Evolutionary conservation across 2,888 invertebrate genomes (phyloP), one percentile per base, ranked within the genome.

Genomic region (Podabrus alpinus): DNA sequence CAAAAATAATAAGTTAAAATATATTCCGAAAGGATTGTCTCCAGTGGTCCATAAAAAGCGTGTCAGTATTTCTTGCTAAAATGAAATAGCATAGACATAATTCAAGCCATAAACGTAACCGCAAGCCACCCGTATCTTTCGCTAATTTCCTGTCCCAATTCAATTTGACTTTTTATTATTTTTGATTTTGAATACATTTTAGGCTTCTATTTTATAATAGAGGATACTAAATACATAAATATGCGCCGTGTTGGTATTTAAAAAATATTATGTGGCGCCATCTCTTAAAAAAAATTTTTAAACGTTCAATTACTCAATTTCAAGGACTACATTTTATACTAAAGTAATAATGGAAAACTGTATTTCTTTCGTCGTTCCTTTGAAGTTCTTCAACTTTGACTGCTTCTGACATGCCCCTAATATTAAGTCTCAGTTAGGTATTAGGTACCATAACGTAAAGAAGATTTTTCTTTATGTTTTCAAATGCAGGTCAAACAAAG

Each of bases 161-260:
- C 79, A 81, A 80, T 80, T 81, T 80, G 78, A 80, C 80, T 78
- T 81, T 81, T 79, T 79, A 77, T 79, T 79, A 80, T 80, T 82
- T 79, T 79, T 78, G 74, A 78, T 24, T 81, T 78, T 78, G 75
- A 80, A 80, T 80, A 19, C 19, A 19, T 19, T 19, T 19, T 19
- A 4, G 2, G 2, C 4, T 19, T 19, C 19, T 4, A 19, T 19
- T 19, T 19, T 19, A 19, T 19, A 19, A 19, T n/a, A n/a, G n/a
- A n/a, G n/a, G n/a, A n/a, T n/a, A n/a, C n/a, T n/a, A n/a, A n/a
- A n/a, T n/a, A n/a, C n/a, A n/a, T n/a, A n/a, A n/a, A n/a, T n/a
- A n/a, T n/a, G n/a, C n/a, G n/a, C n/a, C n/a, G n/a, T n/a, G n/a
- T n/a, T n/a, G n/a, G n/a, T n/a, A n/a, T n/a, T n/a, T n/a, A n/a